phyloP scores from a whole-genome alignment of 2,113 vertebrate genomes.

The Rhabdornis inornatus region DNA sequence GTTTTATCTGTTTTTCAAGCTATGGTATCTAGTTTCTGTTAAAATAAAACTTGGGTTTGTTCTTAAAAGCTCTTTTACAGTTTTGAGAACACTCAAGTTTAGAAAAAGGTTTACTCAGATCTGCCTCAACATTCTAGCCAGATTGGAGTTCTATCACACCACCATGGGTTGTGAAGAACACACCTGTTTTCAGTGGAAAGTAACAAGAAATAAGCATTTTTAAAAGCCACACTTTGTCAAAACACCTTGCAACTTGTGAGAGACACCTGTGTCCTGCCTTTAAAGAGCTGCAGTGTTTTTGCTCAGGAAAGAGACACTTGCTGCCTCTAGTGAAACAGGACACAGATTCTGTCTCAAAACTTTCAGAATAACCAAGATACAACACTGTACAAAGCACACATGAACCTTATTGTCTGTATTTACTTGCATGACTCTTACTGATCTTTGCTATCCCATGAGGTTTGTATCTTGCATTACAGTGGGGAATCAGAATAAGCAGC shows the following conservation, averaged over 20 bases:
- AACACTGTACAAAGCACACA: neutral
- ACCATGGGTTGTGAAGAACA: neutral
- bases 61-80: neutral
- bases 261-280: neutral
- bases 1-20: constrained; percentile 20
- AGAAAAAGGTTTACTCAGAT: neutral
- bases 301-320: neutral
- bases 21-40: neutral
- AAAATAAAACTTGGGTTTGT: neutral
- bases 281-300: neutral
- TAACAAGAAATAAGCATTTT: neutral
- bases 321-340: neutral
- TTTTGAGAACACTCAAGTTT: neutral
- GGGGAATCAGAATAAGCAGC: neutral
- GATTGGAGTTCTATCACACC: neutral
- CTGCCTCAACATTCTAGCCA: neutral
- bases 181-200: neutral
- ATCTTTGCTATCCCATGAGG: neutral
- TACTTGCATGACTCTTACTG: neutral
- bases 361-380: neutral
- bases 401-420: neutral
- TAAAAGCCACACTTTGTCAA: neutral
- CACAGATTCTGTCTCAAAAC: neutral
- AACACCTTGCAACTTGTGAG: neutral
- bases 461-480: neutral